Base-by-base conservation (phyloP, 92 coral and sea anemone species). In the Bergia sp. region DNA sequence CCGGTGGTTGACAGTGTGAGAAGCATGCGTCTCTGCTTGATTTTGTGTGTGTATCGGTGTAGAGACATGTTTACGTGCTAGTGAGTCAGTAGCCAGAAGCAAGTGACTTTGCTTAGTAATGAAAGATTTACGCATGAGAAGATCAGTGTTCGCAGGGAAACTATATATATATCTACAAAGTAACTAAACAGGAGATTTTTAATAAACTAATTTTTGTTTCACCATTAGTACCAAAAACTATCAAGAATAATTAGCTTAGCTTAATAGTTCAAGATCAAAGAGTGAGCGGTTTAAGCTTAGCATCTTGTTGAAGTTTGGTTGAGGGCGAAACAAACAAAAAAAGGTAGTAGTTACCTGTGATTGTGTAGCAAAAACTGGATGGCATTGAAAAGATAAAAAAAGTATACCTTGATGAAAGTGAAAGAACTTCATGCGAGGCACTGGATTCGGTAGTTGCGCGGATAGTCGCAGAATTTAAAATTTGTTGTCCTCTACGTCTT, bases 261-360 rank as follows among this genome's bases (percentile, higher is more conserved):
- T 71, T 23, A 42, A 13, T 69, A 71, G 77, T 67, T 7, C 8
- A 83, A 21, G 36, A 36, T 44, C 1, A 12, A 69, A 16, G 58
- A 40, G 13, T 12, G 15, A 41, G 53, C 87, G 29, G 29, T 23
- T 39, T 69, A 45, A 29, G 65, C 42, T 42, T 72, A 42, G 67
- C n/a, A 49, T 43, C 53, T 47, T 84, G 77, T 73, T 84, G 77
- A 71, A 84, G 61, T 84, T 84, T 71, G 75, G 77, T 42, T 84
- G 61, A 84, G 78, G 37, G 43, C 21, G 79, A 84, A 71, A 69
- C 66, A 84, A 84, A 82, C 57, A 82, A 43, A 42, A 67, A 80
- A 18, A 53, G 23, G 23, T 57, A 53, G 57, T 80, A 80, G 85
- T 57, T 80, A 80, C 43, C 85, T 55, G 85, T 55, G 72, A 55